Conservation (phyloP, 1,140 invertebrate species). For the Rhyzopertha dominica region DNA sequence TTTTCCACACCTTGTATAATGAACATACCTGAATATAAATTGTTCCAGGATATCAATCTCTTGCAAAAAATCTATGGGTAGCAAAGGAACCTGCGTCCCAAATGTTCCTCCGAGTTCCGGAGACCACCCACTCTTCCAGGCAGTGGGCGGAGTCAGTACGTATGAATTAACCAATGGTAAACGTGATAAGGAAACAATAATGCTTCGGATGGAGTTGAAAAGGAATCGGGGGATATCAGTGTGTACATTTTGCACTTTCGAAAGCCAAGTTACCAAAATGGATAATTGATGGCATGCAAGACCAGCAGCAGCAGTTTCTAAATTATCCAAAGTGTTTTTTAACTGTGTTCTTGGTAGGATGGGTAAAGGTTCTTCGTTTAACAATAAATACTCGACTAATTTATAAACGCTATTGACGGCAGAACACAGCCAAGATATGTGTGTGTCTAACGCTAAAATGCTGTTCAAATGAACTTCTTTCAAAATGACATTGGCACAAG, state of each 20-base stretch:
- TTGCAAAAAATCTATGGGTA: constrained; percentile 51
- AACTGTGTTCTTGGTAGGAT: constrained; percentile 37
- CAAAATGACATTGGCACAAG: constrained; percentile 46
- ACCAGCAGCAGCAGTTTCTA: constrained; percentile 42
- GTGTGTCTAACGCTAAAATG: constrained; percentile 39
- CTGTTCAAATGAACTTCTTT: constrained; percentile 41
- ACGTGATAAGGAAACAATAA: constrained; percentile 56
- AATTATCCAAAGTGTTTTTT: constrained; percentile 37
- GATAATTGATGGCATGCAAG: constrained; percentile 49
- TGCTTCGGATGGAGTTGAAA: constrained; percentile 42
- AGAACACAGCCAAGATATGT: constrained; percentile 49
- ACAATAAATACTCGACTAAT: constrained; percentile 35
- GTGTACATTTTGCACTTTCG: constrained; percentile 33
- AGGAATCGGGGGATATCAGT: constrained; percentile 46
- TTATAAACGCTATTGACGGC: constrained; percentile 44
- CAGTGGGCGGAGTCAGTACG: constrained; percentile 58
- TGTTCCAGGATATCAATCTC: constrained; percentile 73
- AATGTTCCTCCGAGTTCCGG: constrained; percentile 49
- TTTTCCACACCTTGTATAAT: too few species aligned
- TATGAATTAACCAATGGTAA: constrained; percentile 64
- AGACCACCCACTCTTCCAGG: constrained; percentile 62
- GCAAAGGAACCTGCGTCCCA: constrained; percentile 55
- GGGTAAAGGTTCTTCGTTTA: constrained; percentile 36
- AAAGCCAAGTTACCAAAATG: constrained; percentile 50
- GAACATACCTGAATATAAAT: constrained; percentile 59